Evolutionary conservation across 2,888 invertebrate species (phyloP), one percentile per base, ranked within the genome.

Genomic region (Trissoscelio sp.): DNA sequence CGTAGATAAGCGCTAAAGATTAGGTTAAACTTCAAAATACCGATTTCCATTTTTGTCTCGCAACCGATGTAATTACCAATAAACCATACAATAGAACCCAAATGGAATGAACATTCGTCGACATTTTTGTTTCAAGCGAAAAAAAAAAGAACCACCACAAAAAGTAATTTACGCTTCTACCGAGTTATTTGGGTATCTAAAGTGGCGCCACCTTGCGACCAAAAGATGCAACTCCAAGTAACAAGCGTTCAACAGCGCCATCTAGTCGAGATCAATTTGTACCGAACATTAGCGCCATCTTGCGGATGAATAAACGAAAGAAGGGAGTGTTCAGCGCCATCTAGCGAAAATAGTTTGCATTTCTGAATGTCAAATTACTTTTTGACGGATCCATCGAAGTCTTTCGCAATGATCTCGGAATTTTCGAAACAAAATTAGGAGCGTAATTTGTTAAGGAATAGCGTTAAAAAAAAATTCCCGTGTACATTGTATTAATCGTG

Each of bases 401-500:
- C 37, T 79, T 67, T 79, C 72, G 60, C 46, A 69, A 46, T 42
- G 79, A 80, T 74, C 79, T 66, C 79, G 69, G 46, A 48, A 28
- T 58, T 12, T 60, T 58, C 67, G n/a, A n/a, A n/a, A n/a, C n/a
- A 60, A 66, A 73, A 72, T 66, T 69, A 53, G 37, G 7, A 12
- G 18, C 42, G 51, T 53, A 46, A 69, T 74, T 62, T 48, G 48
- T 80, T 39, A 34, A 64, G 69, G 22, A 37, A 16, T 53, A 81
- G 20, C 34, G 31, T 62, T n/a, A n/a, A n/a, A n/a, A n/a, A n/a
- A 46, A 42, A 70, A 28, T 31, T n/a, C 83, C 31, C 83, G 80
- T 86, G 85, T 88, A 89, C 82, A 89, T 88, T 88, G 86, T 78
- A 86, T 86, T 67, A 78, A 84, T 62, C 67, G 62, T 77, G 77